A percentile compares a stretch with the other conserved stretches of the same genome.
phyloP scores from a whole-genome alignment of 2,888 invertebrate genomes.

The Pseudanteris insignis region DNA sequence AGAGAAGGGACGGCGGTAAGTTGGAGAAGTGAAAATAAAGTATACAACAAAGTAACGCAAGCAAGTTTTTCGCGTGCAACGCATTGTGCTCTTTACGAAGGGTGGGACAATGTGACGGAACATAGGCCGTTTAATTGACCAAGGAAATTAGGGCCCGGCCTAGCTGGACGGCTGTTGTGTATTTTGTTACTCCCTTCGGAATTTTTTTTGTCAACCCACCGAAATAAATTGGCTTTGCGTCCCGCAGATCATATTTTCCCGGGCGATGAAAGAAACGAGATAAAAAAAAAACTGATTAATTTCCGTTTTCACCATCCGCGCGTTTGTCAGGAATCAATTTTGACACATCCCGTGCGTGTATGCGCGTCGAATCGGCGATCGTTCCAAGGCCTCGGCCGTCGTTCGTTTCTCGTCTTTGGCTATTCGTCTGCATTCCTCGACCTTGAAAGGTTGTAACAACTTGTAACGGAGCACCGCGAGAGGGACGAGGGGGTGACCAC shows the following conservation, averaged over 20 bases:
- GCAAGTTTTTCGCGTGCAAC: not conserved
- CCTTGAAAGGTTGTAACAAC: slow-evolving; percentile 55
- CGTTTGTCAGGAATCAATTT: slow-evolving; percentile 19
- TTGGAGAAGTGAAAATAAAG: too few relatives aligned
- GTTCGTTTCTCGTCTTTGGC: slow-evolving; percentile 25
- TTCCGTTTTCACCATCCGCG: too few relatives aligned
- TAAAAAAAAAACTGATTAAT: too few relatives aligned
- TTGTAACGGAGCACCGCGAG: slow-evolving; percentile 47
- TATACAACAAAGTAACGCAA: slow-evolving; percentile 1
- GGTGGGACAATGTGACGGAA: slow-evolving; percentile 34
- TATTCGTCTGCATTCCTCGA: slow-evolving; percentile 48
- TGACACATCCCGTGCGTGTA: slow-evolving; percentile 17
- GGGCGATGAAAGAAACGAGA: too few relatives aligned
- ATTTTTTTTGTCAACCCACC: slow-evolving; percentile 3
- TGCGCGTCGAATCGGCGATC: slow-evolving; percentile 20
- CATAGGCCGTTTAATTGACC: slow-evolving; percentile 35
- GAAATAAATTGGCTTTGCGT: slow-evolving; percentile 5
- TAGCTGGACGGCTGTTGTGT: slow-evolving; percentile 25
- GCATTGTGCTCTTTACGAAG: slow-evolving; percentile 16
- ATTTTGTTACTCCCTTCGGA: slow-evolving; percentile 17
- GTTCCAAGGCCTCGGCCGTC: not conserved
- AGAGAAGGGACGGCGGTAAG: too few relatives aligned
- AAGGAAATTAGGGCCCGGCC: slow-evolving; percentile 24
- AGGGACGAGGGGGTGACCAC: slow-evolving; percentile 28
- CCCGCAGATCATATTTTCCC: slow-evolving; percentile 9